Conservation (phyloP, 35 echinoderm and acorn worm genomes). For the Amphiura filiformis region DNA sequence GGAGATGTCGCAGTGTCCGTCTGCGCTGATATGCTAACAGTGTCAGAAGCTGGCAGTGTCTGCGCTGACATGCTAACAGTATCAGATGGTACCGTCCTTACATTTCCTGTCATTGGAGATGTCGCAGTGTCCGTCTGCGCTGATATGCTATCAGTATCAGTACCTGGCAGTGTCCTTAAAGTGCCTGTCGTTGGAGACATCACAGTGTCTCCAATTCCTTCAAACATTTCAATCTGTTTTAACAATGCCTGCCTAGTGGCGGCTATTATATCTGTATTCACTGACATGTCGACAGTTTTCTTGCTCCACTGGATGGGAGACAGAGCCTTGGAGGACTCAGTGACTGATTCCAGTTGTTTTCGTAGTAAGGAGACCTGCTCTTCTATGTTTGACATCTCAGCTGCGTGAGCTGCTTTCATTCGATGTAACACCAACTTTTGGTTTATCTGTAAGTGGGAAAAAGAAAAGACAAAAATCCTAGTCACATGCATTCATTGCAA, state of each 20-base stretch:
- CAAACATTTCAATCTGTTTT: constrained; percentile 84
- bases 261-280: constrained; percentile 87
- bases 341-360: neutral
- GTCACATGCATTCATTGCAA: too few relatives aligned
- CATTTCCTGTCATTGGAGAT: neutral
- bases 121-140: neutral
- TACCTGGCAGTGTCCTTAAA: neutral
- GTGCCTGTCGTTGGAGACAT: neutral
- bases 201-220: constrained; percentile 24
- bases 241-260: constrained; percentile 64
- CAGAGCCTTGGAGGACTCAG: neutral
- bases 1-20: too few relatives aligned
- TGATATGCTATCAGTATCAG: neutral
- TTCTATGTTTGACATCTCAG: constrained; percentile 48
- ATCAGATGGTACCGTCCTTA: too few relatives aligned
- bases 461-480: constrained; percentile 12
- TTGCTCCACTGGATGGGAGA: neutral
- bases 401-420: constrained; percentile 74
- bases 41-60: too few relatives aligned
- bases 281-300: constrained; percentile 40
- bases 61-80: too few relatives aligned
- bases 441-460: constrained; percentile 60
- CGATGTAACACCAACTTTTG: constrained; percentile 62
- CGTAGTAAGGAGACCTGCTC: constrained; percentile 41
- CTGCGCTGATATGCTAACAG: neutral